phyloP scores from a whole-genome alignment of 2,113 vertebrate genomes.

The Dissostichus mawsoni region DNA sequence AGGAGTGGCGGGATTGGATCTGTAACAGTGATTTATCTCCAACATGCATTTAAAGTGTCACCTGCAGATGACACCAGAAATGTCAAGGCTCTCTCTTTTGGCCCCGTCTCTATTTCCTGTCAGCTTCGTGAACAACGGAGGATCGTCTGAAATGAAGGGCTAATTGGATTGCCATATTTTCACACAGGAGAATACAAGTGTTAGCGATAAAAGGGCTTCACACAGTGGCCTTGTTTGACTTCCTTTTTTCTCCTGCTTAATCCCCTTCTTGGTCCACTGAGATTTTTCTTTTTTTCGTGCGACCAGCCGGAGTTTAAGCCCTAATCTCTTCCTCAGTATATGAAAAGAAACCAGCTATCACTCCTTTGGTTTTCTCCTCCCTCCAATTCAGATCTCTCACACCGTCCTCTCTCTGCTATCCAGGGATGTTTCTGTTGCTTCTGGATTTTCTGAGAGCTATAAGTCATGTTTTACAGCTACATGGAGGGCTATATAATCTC shows the following conservation, averaged over 20 bases:
- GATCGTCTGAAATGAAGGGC: slow-evolving; percentile 51
- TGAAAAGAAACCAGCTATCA: slow-evolving; percentile 62
- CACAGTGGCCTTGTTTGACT: slow-evolving; percentile 63
- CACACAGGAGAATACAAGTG: slow-evolving; percentile 62
- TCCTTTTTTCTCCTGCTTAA: slow-evolving; percentile 41
- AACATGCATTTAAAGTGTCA: slow-evolving; percentile 31
- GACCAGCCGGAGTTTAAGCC: slow-evolving; percentile 61
- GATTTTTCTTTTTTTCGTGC: slow-evolving; percentile 42
- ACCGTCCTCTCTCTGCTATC: slow-evolving; percentile 14
- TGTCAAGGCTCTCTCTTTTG: slow-evolving; percentile 39
- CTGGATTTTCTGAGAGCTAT: slow-evolving; percentile 32
- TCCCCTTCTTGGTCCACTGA: slow-evolving; percentile 49
- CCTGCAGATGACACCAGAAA: slow-evolving; percentile 25
- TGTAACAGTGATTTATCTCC: slow-evolving; percentile 46
- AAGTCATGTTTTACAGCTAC: slow-evolving; percentile 72
- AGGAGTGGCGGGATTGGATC: slow-evolving; percentile 14
- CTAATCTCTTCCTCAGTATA: slow-evolving; percentile 72
- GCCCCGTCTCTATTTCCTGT: slow-evolving; percentile 28
- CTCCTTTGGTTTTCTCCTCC: slow-evolving; percentile 55
- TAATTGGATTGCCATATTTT: slow-evolving; percentile 81
- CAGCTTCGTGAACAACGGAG: slow-evolving; percentile 40
- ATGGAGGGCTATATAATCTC: slow-evolving; percentile 68
- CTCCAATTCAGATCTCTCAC: slow-evolving; percentile 31
- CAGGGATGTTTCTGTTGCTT: slow-evolving; percentile 55
- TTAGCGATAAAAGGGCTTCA: slow-evolving; percentile 52